phyloP scores from a whole-genome alignment of 1,140 invertebrate species.

The Drosophila guanche region DNA sequence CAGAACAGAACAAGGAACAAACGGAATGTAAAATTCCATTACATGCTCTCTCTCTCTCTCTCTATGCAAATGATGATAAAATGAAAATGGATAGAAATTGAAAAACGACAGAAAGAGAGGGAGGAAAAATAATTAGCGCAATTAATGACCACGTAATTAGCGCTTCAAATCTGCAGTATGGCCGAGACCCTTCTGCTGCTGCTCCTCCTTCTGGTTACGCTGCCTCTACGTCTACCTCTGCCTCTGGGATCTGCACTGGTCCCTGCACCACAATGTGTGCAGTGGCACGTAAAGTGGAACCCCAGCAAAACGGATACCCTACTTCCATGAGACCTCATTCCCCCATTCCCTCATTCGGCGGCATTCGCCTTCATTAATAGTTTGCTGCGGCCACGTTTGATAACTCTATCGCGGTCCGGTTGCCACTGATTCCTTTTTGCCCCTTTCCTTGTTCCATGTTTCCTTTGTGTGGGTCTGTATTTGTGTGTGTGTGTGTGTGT shows the following conservation, averaged over 20 bases:
- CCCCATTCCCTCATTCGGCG: not conserved
- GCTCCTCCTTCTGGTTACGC: not conserved
- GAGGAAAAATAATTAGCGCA: slow-evolving; percentile 79
- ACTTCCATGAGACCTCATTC: not conserved
- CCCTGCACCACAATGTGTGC: slow-evolving; percentile 59
- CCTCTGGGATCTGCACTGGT: not conserved
- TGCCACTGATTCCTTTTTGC: slow-evolving; percentile 55
- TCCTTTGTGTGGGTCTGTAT: not conserved
- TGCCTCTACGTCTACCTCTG: not conserved
- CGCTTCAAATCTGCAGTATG: slow-evolving; percentile 65
- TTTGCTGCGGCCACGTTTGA: slow-evolving; percentile 69
- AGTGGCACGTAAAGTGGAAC: slow-evolving; percentile 60
- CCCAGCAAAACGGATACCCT: not conserved
- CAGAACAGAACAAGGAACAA: slow-evolving; percentile 11
- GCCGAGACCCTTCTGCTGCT: not conserved
- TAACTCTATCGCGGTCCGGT: slow-evolving; percentile 75
- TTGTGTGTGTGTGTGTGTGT: not conserved
- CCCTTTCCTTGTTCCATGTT: slow-evolving; percentile 21
- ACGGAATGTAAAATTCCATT: slow-evolving; percentile 31
- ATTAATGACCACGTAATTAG: slow-evolving; percentile 83
- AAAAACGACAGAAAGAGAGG: slow-evolving; percentile 6
- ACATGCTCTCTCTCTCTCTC: not conserved
- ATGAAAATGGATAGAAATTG: slow-evolving; percentile 71
- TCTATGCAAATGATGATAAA: slow-evolving; percentile 71
- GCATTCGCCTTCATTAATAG: slow-evolving; percentile 54